A percentile compares a stretch with the other conserved stretches of the same genome.
These are phyloP conservation scores for Tichodroma muraria DNA, from an alignment of 2,113 vertebrate genomes.

Conservation along the genomic window DNA sequence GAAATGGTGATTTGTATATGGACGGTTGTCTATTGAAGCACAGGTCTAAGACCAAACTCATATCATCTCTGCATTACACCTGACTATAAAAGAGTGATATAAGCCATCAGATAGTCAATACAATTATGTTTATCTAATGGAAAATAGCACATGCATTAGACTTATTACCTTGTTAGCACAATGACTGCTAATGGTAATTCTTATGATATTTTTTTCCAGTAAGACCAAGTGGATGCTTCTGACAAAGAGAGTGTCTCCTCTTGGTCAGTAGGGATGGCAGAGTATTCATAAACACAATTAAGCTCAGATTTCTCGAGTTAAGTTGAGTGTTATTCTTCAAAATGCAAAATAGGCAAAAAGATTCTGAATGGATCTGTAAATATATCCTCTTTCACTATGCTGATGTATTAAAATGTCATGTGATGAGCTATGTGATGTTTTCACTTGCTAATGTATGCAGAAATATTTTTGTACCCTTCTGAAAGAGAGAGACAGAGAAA, in stretches of 20 bases:
- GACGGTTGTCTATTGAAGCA: background rate
- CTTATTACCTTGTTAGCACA: background rate
- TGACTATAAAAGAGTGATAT: background rate
- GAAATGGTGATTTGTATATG: background rate
- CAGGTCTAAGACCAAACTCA: background rate
- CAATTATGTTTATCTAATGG: background rate
- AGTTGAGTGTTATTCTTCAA: background rate
- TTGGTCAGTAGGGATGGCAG: background rate
- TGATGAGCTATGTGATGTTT: background rate
- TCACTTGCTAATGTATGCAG: background rate
- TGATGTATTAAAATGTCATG: background rate
- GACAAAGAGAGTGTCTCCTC: background rate
- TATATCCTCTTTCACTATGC: background rate
- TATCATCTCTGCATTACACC: background rate
- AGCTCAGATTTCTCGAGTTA: background rate
- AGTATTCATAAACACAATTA: background rate
- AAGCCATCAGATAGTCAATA: background rate
- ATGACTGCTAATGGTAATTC: background rate
- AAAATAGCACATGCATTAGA: background rate
- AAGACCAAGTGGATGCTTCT: background rate
- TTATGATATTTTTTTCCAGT: background rate
- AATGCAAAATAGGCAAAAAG: background rate
- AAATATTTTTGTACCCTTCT: background rate
- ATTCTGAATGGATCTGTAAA: background rate
- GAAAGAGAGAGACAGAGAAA: background rate